Base-by-base conservation (phyloP, 2,797 vertebrate species). In the Lacerta agilis region DNA sequence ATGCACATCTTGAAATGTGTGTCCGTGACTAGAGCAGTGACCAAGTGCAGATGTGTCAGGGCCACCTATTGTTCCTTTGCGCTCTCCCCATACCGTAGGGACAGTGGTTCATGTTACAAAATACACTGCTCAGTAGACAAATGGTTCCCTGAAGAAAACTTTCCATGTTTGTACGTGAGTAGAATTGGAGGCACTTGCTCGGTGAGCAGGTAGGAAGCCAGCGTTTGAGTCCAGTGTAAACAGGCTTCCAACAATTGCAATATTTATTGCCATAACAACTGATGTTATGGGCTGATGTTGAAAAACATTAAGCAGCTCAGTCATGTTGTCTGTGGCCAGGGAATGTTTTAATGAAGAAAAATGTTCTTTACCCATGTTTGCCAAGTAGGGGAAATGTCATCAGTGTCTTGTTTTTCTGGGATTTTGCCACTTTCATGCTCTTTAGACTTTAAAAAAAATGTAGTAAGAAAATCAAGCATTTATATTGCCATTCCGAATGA, bases 221-320 rank as follows among this genome's bases (percentile, higher is more conserved):
- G 86, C 89, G 58, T 85, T 92, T 95, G 93, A 15, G 93, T 93
- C 45, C 82, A 94, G 92, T 87, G 1, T 72, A 95, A 96, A 95
- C 94, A 96, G 87, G 78, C n/a, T 75, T 87, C 88, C 89, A 45
- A 20, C 88, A 33, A 83, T 23, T 73, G 88, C 61, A 67, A 23
- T 94, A 79, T 91, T 89, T 96, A 93, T 96, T 95, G 92, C 38
- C 91, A 95, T 89, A 95, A 96, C 93, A 96, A 58, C 79, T 76
- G 58, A 55, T 86, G 79, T 81, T 89, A 86, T 87, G 90, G 72
- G 4, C 3, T 83, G 82, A 71, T 67, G 36, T 88, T 89, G 91
- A 92, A 89, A 88, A 92, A 89, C 27, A 69, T 80, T 61, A 0
- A 3, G 83, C 89, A 83, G 84, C 80, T 92, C 91, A 90, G 64